Conservation (phyloP, 2,888 invertebrate genomes). For the Aphodius granarius region DNA sequence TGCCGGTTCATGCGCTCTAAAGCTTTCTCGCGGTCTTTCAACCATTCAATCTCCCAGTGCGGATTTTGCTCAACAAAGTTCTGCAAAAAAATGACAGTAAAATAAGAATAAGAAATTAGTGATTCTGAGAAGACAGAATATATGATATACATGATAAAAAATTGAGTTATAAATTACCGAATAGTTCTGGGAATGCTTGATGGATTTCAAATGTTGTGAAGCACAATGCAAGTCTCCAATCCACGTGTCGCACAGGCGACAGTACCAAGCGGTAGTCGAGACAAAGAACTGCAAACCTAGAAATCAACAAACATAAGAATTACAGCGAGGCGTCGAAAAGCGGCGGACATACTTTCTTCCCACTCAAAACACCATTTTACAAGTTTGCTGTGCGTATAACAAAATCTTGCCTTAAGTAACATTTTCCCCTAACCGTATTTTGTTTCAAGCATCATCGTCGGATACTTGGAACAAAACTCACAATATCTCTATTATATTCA, state of each 20-base stretch:
- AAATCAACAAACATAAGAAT: slow-evolving; percentile 33
- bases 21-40: slow-evolving; percentile 69
- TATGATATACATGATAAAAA: not conserved
- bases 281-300: slow-evolving; percentile 85
- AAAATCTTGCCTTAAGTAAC: not conserved
- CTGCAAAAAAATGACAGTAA: too few relatives aligned
- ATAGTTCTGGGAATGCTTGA: slow-evolving; percentile 77
- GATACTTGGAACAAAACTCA: slow-evolving; percentile 25
- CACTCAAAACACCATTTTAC: not conserved
- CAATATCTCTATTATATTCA: slow-evolving; percentile 14
- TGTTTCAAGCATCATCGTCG: slow-evolving; percentile 13
- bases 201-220: slow-evolving; percentile 80
- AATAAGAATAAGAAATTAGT: too few relatives aligned
- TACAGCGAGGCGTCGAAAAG: not conserved
- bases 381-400: slow-evolving; percentile 6
- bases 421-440: slow-evolving; percentile 3
- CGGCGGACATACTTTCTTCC: slow-evolving; percentile 3
- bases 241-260: slow-evolving; percentile 84
- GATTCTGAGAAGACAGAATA: not conserved
- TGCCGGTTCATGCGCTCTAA: slow-evolving; percentile 43
- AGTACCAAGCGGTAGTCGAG: slow-evolving; percentile 87
- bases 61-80: slow-evolving; percentile 82
- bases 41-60: slow-evolving; percentile 86
- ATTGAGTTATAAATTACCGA: slow-evolving; percentile 58
- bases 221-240: slow-evolving; percentile 89